Evolutionary conservation across 2,113 vertebrate genomes (phyloP).

Genomic region (Pollimyrus isidori): DNA sequence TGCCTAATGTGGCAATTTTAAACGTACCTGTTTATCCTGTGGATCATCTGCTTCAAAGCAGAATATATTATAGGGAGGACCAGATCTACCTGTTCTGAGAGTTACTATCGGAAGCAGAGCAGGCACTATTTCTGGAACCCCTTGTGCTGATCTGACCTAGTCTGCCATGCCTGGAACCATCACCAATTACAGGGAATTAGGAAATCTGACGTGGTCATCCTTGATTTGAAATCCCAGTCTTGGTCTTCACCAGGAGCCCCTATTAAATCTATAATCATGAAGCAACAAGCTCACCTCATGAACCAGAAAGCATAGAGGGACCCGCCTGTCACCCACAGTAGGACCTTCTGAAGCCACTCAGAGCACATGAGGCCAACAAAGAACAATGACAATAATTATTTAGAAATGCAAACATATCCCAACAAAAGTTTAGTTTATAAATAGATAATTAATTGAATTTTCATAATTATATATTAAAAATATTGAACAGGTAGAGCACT

Average conservation of each 20-base stretch:
- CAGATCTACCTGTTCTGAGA: neutral
- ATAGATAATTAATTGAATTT: conserved; percentile 14
- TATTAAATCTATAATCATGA: neutral
- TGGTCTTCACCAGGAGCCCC: neutral
- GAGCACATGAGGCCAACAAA: neutral
- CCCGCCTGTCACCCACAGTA: neutral
- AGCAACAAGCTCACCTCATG: neutral
- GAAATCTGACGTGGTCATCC: neutral
- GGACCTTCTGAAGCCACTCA: neutral
- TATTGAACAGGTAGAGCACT: neutral
- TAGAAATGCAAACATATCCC: neutral
- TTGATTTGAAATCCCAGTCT: neutral
- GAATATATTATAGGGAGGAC: neutral
- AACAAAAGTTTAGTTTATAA: conserved; percentile 27
- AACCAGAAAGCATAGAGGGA: neutral
- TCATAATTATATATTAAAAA: neutral
- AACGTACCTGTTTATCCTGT: neutral
- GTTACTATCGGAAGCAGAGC: neutral
- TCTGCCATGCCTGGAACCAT: neutral
- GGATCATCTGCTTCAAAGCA: neutral
- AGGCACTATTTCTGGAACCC: neutral
- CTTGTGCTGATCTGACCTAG: neutral
- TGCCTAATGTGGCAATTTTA: neutral
- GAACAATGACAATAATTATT: neutral
- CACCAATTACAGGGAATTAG: neutral